phyloP scores from a whole-genome alignment of 2,797 vertebrate species.

The Anabas testudineus region DNA sequence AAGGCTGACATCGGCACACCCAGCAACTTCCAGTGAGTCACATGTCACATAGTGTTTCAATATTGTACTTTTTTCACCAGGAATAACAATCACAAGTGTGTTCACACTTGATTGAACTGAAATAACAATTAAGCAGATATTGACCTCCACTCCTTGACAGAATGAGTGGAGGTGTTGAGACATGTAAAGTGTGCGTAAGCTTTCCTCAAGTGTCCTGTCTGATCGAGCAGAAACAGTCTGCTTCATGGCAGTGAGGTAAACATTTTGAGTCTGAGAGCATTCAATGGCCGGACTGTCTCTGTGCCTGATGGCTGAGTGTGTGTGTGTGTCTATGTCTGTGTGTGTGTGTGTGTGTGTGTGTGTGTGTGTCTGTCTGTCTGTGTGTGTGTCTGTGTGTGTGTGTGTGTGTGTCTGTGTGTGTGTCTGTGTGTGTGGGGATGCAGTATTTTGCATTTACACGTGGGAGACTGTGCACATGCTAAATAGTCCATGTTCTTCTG shows the following conservation, averaged over 20 bases:
- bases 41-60: too few species aligned
- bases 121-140: too few species aligned
- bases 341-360: too few species aligned
- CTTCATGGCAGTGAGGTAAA: too few species aligned
- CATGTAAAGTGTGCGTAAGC: too few species aligned
- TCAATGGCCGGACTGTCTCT: conserved; percentile 60
- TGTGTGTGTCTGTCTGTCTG: too few species aligned
- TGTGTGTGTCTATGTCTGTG: conserved; percentile 30
- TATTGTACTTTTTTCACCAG: too few species aligned
- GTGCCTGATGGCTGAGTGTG: not conserved
- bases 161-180: too few species aligned
- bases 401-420: too few species aligned
- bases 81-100: not conserved
- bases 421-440: conserved; percentile 32
- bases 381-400: conserved; percentile 4
- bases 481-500: conserved; percentile 31
- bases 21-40: conserved; percentile 87
- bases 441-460: conserved; percentile 46
- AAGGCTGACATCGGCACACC: conserved; percentile 92
- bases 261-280: conserved; percentile 28
- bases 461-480: conserved; percentile 11
- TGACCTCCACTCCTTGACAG: too few species aligned
- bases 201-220: not conserved
- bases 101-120: too few species aligned
- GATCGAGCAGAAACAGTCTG: not conserved